Evolutionary conservation across 2,888 invertebrate genomes (phyloP).

Genomic region (Drosophila nr. fundita): DNA sequence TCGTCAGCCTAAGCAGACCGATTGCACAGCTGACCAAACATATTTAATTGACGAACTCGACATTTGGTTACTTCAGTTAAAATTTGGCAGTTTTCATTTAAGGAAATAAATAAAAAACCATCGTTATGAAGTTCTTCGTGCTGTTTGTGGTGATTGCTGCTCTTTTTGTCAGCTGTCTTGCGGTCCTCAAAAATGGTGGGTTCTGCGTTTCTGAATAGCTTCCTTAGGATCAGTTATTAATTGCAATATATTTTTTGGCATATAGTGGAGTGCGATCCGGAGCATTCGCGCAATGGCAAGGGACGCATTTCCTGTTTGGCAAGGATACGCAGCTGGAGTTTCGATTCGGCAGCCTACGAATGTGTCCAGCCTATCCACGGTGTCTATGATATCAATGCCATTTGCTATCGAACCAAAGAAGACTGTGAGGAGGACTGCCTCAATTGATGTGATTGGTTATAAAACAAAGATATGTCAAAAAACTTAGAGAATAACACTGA

Average conservation of each 20-base stretch:
- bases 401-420: constrained; percentile 55
- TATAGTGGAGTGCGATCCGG: constrained; percentile 58
- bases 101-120: background rate
- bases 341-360: constrained; percentile 31
- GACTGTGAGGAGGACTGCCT: constrained; percentile 63
- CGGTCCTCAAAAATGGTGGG: constrained; percentile 25
- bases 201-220: background rate
- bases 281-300: constrained; percentile 54
- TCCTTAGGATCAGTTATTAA: background rate
- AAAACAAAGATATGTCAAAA: background rate
- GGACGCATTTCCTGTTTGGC: constrained; percentile 42
- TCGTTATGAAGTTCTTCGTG: constrained; percentile 8
- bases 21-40: background rate
- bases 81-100: background rate
- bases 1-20: background rate
- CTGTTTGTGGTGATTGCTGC: constrained; percentile 5
- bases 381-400: constrained; percentile 68
- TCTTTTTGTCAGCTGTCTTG: constrained; percentile 1
- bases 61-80: background rate
- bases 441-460: constrained; percentile 18
- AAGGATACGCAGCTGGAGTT: constrained; percentile 55
- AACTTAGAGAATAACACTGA: background rate
- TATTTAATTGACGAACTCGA: background rate
- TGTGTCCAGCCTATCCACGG: constrained; percentile 68
- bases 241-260: background rate